Conservation (phyloP, 2,888 invertebrate genomes). For the Melanotus villosus region DNA sequence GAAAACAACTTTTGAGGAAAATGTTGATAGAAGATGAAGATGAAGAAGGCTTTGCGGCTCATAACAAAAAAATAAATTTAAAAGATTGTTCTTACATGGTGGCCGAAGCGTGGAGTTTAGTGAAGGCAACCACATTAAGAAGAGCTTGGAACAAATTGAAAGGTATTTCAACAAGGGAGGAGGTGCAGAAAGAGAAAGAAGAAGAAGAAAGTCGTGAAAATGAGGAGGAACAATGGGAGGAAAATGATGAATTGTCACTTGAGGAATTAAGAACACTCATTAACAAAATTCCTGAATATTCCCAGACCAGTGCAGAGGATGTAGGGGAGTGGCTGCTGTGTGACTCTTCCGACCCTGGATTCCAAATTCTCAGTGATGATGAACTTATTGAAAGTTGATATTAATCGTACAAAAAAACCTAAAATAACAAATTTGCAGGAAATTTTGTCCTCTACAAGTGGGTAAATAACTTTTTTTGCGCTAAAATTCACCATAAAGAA, state of each 20-base stretch:
- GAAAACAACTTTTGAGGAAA: too few species aligned
- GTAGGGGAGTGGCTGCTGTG: constrained; percentile 44
- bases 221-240: constrained; percentile 9
- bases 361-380: constrained; percentile 45
- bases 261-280: constrained; percentile 31
- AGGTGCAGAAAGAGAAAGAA: constrained; percentile 35
- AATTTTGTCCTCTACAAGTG: too few species aligned
- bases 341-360: constrained; percentile 45
- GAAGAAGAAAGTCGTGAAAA: constrained; percentile 17
- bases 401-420: too few species aligned
- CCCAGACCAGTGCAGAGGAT: constrained; percentile 30
- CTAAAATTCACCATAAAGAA: too few species aligned
- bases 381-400: constrained; percentile 35
- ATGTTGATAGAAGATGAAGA: too few species aligned
- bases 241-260: constrained; percentile 31
- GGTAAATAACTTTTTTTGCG: too few species aligned
- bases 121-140: too few species aligned
- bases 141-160: constrained; percentile 17
- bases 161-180: constrained; percentile 8
- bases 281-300: constrained; percentile 42
- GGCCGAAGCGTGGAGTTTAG: too few species aligned
- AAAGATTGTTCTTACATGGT: too few species aligned
- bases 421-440: too few species aligned
- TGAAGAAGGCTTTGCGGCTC: too few species aligned
- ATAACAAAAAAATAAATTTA: too few species aligned